Conservation (phyloP, 2,888 invertebrate species). For the Ectropis crepuscularia region DNA sequence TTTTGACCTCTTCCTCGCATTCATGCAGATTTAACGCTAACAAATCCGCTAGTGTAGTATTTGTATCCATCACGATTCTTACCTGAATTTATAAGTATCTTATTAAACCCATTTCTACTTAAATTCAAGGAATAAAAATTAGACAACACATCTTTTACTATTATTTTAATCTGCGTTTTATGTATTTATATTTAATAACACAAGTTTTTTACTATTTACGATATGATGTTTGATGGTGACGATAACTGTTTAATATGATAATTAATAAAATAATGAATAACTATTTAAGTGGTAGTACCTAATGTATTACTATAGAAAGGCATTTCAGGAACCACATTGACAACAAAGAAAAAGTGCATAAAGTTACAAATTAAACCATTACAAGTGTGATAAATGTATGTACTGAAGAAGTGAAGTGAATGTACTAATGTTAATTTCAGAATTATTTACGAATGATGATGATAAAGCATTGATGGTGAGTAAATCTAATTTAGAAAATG, state of each 20-base stretch:
- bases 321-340: too few species aligned
- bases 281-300: too few species aligned
- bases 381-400: too few species aligned
- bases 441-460: slow-evolving; percentile 3
- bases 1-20: slow-evolving; percentile 98
- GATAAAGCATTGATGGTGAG: not conserved
- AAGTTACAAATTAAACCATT: too few species aligned
- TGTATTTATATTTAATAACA: not conserved
- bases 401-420: too few species aligned
- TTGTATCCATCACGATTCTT: slow-evolving; percentile 96
- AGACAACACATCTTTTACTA: not conserved
- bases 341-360: too few species aligned
- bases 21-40: slow-evolving; percentile 96
- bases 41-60: slow-evolving; percentile 96
- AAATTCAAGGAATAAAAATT: too few species aligned
- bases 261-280: too few species aligned
- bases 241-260: not conserved
- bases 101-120: slow-evolving; percentile 2
- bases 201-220: not conserved
- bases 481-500: not conserved
- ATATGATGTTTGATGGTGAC: not conserved
- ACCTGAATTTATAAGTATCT: slow-evolving; percentile 84
- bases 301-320: too few species aligned
- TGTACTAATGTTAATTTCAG: not conserved
- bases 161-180: not conserved